Percentiles rank a stretch among this genome's conserved stretches.
phyloP scores from a whole-genome alignment of 2,113 vertebrate species.

The Galeopterus variegatus region DNA sequence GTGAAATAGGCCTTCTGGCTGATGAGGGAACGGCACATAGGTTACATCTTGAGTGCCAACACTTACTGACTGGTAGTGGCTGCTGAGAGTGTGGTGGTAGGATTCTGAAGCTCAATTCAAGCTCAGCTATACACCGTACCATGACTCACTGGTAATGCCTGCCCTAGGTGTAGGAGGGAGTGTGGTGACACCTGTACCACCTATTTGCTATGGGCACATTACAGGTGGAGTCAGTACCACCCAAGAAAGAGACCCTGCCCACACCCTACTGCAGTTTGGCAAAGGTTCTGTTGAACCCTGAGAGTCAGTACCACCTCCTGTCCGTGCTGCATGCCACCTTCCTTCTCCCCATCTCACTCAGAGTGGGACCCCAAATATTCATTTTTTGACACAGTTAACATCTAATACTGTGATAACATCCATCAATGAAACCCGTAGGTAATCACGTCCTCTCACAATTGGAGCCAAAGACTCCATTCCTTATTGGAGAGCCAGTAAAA shows the following conservation, averaged over 20 bases:
- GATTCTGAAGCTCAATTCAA: not conserved
- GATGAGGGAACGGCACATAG: not conserved
- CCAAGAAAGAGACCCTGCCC: not conserved
- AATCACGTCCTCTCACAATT: not conserved
- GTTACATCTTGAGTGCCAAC: not conserved
- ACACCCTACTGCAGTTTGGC: not conserved
- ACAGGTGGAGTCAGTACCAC: not conserved
- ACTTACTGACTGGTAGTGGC: not conserved
- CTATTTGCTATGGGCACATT: not conserved
- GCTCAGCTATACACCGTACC: not conserved
- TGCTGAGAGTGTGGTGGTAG: not conserved
- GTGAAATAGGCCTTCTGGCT: slow-evolving; percentile 47
- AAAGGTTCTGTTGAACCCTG: not conserved
- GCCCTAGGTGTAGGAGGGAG: not conserved
- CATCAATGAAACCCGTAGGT: not conserved
- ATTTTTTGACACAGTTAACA: not conserved
- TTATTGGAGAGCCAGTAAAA: slow-evolving; percentile 13
- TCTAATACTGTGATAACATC: not conserved
- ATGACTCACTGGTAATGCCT: not conserved
- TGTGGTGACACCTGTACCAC: not conserved
- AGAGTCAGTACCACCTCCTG: not conserved
- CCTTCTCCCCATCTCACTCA: not conserved
- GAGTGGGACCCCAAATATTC: not conserved
- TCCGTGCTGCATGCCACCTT: not conserved
- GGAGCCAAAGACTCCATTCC: not conserved